Conservation (phyloP, 2,888 invertebrate species). For the Siphonodentalium dalli region DNA sequence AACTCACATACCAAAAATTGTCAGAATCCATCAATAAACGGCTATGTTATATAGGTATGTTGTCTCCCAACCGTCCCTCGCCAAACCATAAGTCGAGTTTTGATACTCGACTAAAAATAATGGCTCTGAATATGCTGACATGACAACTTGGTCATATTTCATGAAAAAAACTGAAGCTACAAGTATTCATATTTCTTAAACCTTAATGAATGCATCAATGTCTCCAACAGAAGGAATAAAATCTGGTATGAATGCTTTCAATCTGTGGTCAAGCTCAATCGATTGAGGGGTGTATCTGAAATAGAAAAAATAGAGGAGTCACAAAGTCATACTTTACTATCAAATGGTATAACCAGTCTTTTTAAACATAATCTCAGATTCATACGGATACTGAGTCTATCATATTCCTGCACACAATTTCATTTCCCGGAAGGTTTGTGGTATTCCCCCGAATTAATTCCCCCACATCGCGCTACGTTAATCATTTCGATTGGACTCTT, state of each 20-base stretch:
- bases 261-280: constrained; percentile 85
- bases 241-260: constrained; percentile 95
- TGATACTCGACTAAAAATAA: background rate
- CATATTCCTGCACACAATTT: background rate
- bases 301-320: constrained; percentile 2
- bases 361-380: background rate
- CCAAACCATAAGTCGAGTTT: background rate
- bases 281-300: constrained; percentile 89
- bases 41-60: background rate
- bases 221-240: constrained; percentile 98
- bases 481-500: no score
- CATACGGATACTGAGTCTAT: no score
- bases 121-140: background rate
- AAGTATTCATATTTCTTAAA: constrained; percentile 59
- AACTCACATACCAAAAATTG: background rate
- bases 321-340: background rate
- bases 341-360: background rate
- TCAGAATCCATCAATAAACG: background rate
- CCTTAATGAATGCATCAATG: constrained; percentile 97
- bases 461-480: no score
- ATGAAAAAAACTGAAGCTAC: background rate
- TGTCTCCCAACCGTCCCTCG: background rate
- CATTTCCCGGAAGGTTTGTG: no score
- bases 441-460: no score
- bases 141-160: background rate